Percentiles rank a stretch among this genome's conserved stretches.
phyloP scores from a whole-genome alignment of 2,113 vertebrate genomes.

The Orycteropus afer region DNA sequence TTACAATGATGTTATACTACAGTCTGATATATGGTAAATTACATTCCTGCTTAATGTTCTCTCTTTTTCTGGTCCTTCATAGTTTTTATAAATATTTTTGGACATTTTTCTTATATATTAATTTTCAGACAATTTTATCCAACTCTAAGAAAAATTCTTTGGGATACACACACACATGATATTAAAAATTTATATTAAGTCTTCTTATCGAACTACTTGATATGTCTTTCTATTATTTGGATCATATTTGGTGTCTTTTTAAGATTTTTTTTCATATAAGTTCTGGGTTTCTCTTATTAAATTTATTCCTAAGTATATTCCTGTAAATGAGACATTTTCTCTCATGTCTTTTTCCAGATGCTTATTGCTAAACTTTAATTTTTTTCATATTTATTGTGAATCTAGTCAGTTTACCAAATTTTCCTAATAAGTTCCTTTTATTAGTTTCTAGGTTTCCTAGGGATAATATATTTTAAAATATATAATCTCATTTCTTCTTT shows the following conservation, averaged over 20 bases:
- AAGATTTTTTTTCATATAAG: not conserved
- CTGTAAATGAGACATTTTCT: too few relatives aligned
- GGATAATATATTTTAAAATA: not conserved
- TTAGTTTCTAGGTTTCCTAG: not conserved
- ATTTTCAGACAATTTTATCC: too few relatives aligned
- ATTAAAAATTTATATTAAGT: not conserved
- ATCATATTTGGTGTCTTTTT: not conserved
- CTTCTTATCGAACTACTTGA: not conserved
- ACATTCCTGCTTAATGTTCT: too few relatives aligned
- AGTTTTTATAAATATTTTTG: too few relatives aligned
- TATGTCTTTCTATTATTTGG: not conserved
- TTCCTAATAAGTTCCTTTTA: not conserved
- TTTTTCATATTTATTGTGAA: not conserved
- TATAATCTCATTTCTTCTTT: not conserved
- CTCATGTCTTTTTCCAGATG: not conserved
- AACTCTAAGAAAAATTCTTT: too few relatives aligned
- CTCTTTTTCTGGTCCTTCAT: too few relatives aligned
- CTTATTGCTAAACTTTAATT: not conserved
- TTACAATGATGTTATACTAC: too few relatives aligned
- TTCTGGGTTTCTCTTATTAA: not conserved
- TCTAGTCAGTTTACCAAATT: not conserved
- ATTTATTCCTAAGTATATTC: not conserved
- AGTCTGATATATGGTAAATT: too few relatives aligned
- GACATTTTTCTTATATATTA: too few relatives aligned
- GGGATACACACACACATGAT: not conserved